phyloP scores from a whole-genome alignment of 1,140 invertebrate species.

The Leptonema lineaticorne region DNA sequence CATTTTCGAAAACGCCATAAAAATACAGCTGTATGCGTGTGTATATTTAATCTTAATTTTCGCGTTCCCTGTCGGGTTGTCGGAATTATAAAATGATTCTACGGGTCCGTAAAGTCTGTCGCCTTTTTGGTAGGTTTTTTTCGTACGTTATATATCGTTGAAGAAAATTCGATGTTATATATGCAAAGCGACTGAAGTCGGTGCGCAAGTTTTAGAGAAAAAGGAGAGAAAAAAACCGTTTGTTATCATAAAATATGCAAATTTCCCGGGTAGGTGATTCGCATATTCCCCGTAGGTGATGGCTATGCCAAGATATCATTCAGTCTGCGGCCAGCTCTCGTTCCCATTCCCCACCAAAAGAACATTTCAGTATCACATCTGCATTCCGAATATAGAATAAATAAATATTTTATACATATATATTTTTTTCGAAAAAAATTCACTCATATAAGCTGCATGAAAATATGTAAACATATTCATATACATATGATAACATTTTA shows the following conservation, averaged over 20 bases:
- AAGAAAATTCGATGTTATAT: neutral
- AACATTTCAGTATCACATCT: slow-evolving; percentile 20
- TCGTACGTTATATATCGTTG: too few relatives aligned
- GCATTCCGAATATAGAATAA: slow-evolving; percentile 7
- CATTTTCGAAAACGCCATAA: neutral
- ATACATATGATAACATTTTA: neutral
- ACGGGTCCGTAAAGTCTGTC: too few relatives aligned
- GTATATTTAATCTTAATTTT: too few relatives aligned
- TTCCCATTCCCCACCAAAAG: neutral
- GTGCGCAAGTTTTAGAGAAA: slow-evolving; percentile 10
- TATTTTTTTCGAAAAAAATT: slow-evolving; percentile 19
- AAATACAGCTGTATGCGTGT: neutral
- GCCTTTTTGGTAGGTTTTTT: too few relatives aligned
- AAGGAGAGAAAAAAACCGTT: slow-evolving; percentile 30
- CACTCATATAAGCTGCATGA: neutral
- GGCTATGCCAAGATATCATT: slow-evolving; percentile 21
- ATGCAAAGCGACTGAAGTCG: neutral
- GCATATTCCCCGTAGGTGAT: slow-evolving; percentile 36
- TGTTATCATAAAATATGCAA: slow-evolving; percentile 43
- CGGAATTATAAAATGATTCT: too few relatives aligned
- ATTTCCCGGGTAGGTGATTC: slow-evolving; percentile 38
- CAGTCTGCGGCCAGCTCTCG: slow-evolving; percentile 11
- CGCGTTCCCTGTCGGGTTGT: too few relatives aligned
- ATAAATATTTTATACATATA: slow-evolving; percentile 27
- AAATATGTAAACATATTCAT: neutral